Conservation (phyloP, 2,888 invertebrate genomes). For the Sepioteuthis lessoniana region DNA sequence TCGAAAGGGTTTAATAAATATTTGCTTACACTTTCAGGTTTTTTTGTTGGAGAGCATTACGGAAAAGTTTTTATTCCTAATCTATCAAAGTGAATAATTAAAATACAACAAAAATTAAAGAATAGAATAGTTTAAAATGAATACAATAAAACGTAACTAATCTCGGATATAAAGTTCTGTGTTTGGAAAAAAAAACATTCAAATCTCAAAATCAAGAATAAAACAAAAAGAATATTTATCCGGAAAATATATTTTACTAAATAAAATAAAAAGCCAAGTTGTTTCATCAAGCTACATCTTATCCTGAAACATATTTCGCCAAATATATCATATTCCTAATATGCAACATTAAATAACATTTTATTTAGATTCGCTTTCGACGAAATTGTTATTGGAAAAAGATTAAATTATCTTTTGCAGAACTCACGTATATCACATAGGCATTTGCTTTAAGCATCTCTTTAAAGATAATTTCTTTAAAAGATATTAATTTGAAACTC, state of each 20-base stretch:
- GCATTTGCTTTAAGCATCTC: conserved; percentile 21
- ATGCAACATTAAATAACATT: not conserved
- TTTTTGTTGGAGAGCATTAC: no score
- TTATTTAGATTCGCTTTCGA: not conserved
- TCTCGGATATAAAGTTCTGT: not conserved
- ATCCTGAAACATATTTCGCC: not conserved
- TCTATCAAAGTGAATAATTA: no score
- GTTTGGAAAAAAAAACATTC: not conserved
- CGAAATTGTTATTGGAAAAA: not conserved
- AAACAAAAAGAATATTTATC: not conserved
- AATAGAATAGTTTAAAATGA: no score
- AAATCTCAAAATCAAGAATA: not conserved
- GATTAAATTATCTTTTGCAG: not conserved
- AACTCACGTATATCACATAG: not conserved
- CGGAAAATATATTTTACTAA: not conserved
- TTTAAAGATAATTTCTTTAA: conserved; percentile 12
- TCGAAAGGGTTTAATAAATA: no score
- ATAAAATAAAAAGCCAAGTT: not conserved
- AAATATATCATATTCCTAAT: not conserved
- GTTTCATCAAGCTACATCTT: not conserved
- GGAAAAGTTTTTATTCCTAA: no score
- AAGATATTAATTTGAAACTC: conserved; percentile 33
- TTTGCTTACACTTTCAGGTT: no score
- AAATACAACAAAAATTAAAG: no score
- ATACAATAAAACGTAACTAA: no score